Evolutionary conservation across 2,888 invertebrate genomes (phyloP), one percentile per base, ranked within the genome.

Genomic region (Cyaniris semiargus): DNA sequence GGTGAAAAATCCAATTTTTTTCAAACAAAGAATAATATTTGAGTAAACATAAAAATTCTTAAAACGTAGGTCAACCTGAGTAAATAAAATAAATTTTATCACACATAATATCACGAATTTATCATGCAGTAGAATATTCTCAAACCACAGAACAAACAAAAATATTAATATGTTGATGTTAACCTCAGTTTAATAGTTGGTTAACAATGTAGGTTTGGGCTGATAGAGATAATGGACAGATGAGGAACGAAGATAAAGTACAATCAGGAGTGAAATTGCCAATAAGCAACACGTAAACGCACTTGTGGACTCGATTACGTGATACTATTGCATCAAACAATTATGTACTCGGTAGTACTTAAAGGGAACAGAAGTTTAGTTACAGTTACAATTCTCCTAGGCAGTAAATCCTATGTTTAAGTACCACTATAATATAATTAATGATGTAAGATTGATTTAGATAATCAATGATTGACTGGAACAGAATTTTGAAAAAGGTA

Each of bases 171-270:
- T 10, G 38, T 38, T 38, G 38, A 8, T 8, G 38, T 2, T 38
- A 38, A 10, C 2, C 38, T 38, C 38, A 38, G 38, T 38, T 38
- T 38, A 38, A 38, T 10, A 38, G 38, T 10, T 10, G 10, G 38
- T 44, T 44, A 10, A 10, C 38, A 10, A 44, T 44, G 38, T 44
- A 44, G 38, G 38, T 44, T 10, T 44, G 10, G 44, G 44, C 44
- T 44, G 44, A 44, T 10, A 27, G 15, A 66, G 27, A 66, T 6
- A 60, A 27, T 60, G 60, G 13, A 66, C 60, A 27, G 66, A 27
- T 31, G 27, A 66, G 66, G 60, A 60, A 60, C 66, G 66, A 66
- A 66, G 66, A 66, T 66, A 66, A 66, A 31, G 66, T 66, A 66
- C 66, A 66, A 66, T 66, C 66, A 66, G 66, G 27, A 15, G 66